Percentiles rank a stretch among this genome's conserved stretches.
phyloP scores from a whole-genome alignment of 2,113 vertebrate genomes.

The Hyperopisus bebe region DNA sequence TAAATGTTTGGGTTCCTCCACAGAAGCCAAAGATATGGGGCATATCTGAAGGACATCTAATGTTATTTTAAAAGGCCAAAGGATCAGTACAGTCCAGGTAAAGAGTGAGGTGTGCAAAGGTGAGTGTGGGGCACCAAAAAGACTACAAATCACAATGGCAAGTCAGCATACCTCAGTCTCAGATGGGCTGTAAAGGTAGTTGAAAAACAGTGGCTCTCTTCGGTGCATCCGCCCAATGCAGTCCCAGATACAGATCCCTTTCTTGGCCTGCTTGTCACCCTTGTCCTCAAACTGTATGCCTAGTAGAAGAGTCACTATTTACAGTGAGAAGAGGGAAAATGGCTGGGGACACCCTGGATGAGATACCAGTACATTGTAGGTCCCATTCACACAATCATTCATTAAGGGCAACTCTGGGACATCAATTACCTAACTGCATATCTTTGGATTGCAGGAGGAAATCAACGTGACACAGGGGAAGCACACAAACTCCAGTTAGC shows the following conservation, averaged over 20 bases:
- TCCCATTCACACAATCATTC: neutral
- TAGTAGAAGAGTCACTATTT: slow-evolving; percentile 38
- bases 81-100: neutral
- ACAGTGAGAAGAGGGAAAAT: slow-evolving; percentile 34
- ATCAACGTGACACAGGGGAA: neutral
- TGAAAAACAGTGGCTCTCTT: slow-evolving; percentile 88
- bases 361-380: neutral
- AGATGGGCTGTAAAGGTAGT: slow-evolving; percentile 82
- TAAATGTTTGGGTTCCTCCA: neutral
- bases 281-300: slow-evolving; percentile 94
- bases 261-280: slow-evolving; percentile 84
- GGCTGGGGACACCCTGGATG: neutral
- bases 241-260: slow-evolving; percentile 94
- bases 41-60: neutral
- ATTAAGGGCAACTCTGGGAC: neutral
- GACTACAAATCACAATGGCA: neutral
- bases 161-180: slow-evolving; percentile 62
- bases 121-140: neutral
- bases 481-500: neutral
- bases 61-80: neutral
- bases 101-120: neutral
- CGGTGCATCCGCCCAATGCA: slow-evolving; percentile 86
- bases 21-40: neutral
- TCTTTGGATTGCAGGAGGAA: neutral
- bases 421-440: neutral